Base-by-base conservation (phyloP, 2,888 invertebrate genomes). In the Drosophila recens region DNA sequence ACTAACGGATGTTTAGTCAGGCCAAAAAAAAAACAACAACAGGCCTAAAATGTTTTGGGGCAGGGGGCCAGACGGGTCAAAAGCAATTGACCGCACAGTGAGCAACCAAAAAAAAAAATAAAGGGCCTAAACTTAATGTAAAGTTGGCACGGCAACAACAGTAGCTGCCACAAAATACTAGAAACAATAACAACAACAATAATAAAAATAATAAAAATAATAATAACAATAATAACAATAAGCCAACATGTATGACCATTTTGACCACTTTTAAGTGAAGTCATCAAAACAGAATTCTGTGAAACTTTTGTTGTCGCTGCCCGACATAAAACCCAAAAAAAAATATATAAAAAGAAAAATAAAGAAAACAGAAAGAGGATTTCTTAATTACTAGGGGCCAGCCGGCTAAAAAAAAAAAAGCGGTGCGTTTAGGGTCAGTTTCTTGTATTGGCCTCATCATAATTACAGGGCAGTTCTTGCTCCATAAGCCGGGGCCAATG, bases 231-330 rank as follows among this genome's bases (percentile, higher is more conserved):
- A 65, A 57, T 48, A 68, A 80, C 64, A 78, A 72, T 78, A 56
- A 64, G 40, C 51, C 62, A 53, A 77, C 83, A 88, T 80, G 77
- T 79, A 69, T 82, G 79, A 78, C 75, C 83, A 84, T 84, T 82
- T 82, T 82, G 80, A 79, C 76, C 84, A 87, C 72, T 57, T 87
- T 84, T 84, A 88, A 90, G 90, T 90, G 90, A 90, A 90, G 90
- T 90, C 90, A 90, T 90, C 90, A 90, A 85, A 82, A 88, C 69
- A 67, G 61, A 87, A 79, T 86, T 86, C 87, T 79, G 87, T 86
- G 85, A 85, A 81, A 87, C 80, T 87, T 87, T 76, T 75, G 67
- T 75, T 75, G 67, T 70, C 69, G 74, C 61, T 72, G 77, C 64
- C 72, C 73, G 72, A 82, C 78, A 73, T 75, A 65, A 82, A 80